These are phyloP conservation scores for Phaedon cochleariae DNA, from an alignment of 2,888 invertebrate genomes.

Conservation along the genomic window DNA sequence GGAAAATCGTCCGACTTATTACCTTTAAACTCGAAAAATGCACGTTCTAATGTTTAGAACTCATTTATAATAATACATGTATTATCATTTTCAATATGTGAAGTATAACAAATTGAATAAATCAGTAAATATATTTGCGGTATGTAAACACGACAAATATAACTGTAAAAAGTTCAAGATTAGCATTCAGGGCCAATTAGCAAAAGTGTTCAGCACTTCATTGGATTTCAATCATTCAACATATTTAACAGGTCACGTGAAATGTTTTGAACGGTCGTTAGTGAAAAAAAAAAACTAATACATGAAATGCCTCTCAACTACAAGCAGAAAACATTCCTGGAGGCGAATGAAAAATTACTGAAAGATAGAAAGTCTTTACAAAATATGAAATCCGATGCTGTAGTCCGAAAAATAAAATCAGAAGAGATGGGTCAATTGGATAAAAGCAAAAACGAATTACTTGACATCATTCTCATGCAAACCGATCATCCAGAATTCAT, in stretches of 20 bases:
- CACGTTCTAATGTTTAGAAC: too few species aligned
- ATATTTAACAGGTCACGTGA: background rate
- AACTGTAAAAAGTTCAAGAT: too few species aligned
- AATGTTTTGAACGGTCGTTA: background rate
- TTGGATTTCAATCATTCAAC: slow-evolving; percentile 1
- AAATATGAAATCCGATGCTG: slow-evolving; percentile 30
- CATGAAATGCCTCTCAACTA: slow-evolving; percentile 15
- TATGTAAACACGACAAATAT: too few species aligned
- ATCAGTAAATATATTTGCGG: too few species aligned
- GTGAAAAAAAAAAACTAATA: too few species aligned
- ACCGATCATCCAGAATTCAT: slow-evolving; percentile 34
- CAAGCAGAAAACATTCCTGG: slow-evolving; percentile 11
- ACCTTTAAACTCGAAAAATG: too few species aligned
- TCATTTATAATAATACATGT: too few species aligned
- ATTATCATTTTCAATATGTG: too few species aligned
- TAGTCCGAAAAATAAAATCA: slow-evolving; percentile 30
- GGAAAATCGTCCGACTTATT: too few species aligned
- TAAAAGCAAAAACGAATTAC: slow-evolving; percentile 20
- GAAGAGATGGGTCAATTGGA: slow-evolving; percentile 24
- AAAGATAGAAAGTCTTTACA: slow-evolving; percentile 17
- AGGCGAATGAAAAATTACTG: background rate
- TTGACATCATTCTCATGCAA: slow-evolving; percentile 29
- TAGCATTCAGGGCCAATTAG: background rate
- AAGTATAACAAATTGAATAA: too few species aligned
- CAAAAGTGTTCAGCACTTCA: background rate